Evolutionary conservation across 2,113 vertebrate species (phyloP).

Genomic region (Gambusia holbrooki): DNA sequence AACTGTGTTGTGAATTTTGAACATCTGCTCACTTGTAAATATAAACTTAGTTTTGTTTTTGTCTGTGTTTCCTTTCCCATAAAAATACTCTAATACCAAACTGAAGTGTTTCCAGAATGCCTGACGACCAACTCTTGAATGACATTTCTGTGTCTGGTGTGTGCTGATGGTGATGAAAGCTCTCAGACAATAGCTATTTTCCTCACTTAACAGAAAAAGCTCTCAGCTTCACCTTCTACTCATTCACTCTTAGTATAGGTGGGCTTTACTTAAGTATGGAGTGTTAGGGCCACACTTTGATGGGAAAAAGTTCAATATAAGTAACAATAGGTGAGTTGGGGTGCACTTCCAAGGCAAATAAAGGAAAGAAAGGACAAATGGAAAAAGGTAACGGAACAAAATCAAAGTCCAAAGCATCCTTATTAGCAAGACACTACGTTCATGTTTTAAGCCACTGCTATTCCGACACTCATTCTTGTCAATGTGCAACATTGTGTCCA

Average conservation of each 20-base stretch:
- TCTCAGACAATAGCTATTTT: constrained; percentile 68
- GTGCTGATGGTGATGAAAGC: constrained; percentile 55
- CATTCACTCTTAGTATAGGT: constrained; percentile 61
- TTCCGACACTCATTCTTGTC: constrained; percentile 82
- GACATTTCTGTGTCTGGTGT: constrained; percentile 56
- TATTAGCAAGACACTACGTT: constrained; percentile 70
- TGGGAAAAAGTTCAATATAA: constrained; percentile 35
- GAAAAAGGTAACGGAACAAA: constrained; percentile 46
- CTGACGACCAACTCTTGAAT: constrained; percentile 60
- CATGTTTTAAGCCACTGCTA: constrained; percentile 81
- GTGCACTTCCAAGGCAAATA: constrained; percentile 62
- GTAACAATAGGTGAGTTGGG: constrained; percentile 56
- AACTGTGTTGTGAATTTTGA: neutral
- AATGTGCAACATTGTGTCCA: constrained; percentile 81
- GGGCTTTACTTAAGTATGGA: constrained; percentile 68
- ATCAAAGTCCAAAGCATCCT: constrained; percentile 66
- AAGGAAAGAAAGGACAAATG: neutral
- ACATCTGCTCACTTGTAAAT: neutral
- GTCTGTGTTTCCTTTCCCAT: constrained; percentile 28
- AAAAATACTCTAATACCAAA: constrained; percentile 54
- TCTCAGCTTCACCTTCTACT: constrained; percentile 72
- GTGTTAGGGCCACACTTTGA: constrained; percentile 52
- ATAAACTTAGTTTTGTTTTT: neutral
- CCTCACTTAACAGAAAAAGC: constrained; percentile 65
- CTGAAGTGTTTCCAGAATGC: constrained; percentile 63